A percentile compares a stretch with the other conserved stretches of the same genome.
phyloP scores from a whole-genome alignment of 2,888 invertebrate genomes.

The Galeopsomyia nigrocyanea region DNA sequence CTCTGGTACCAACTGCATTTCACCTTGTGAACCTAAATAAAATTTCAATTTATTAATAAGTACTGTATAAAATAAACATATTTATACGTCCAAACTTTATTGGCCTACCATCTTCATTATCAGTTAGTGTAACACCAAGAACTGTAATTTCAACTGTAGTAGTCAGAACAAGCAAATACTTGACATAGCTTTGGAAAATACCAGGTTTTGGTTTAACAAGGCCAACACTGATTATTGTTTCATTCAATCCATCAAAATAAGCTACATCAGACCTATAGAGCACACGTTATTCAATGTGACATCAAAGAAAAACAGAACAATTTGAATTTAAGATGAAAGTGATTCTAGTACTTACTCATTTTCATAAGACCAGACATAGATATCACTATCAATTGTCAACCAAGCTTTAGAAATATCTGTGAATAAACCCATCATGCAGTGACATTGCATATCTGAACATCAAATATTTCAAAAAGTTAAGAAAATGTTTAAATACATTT shows the following conservation, averaged over 20 bases:
- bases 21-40: conserved; percentile 71
- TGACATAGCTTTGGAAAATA: conserved; percentile 91
- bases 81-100: not conserved
- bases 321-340: not conserved
- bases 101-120: conserved; percentile 61
- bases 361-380: conserved; percentile 98
- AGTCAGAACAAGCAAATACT: conserved; percentile 90
- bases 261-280: conserved; percentile 87
- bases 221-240: conserved; percentile 94
- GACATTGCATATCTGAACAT: conserved; percentile 89
- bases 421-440: conserved; percentile 97
- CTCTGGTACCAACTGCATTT: conserved; percentile 93
- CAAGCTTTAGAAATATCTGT: conserved; percentile 96
- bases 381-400: conserved; percentile 97
- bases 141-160: conserved; percentile 96
- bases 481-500: not conserved
- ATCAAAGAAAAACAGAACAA: conserved; percentile 1
- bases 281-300: conserved; percentile 27
- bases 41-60: not conserved
- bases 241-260: conserved; percentile 95
- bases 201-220: conserved; percentile 89
- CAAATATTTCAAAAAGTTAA: conserved; percentile 48
- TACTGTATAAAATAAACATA: not conserved
- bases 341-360: conserved; percentile 74
- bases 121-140: conserved; percentile 77